Base-by-base conservation (phyloP, 2,888 invertebrate genomes). In the Diarsia rubi region DNA sequence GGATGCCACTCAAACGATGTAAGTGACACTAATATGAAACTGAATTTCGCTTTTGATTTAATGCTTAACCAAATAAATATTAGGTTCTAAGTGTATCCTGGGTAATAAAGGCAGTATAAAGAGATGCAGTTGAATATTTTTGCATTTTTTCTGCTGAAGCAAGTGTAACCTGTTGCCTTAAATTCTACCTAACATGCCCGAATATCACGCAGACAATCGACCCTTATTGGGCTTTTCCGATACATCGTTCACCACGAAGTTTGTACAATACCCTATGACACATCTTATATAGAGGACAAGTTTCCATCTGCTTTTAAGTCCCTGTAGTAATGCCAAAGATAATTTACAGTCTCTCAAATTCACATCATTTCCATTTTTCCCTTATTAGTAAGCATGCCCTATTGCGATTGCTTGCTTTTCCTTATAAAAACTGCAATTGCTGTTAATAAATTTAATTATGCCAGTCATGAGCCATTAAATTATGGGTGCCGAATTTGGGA, bases 1-100 rank as follows among this genome's bases (percentile, higher is more conserved):
- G 89, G 95, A 95, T 82, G 92, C 94, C 78, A 94, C 95, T 81
- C 96, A 96, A 94, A 95, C 95, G 86, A 95, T 96, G 96, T 96
- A 90, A 96, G 96, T 95, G 86, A 89, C 84, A 88, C 86, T 79
- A 74, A 78, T 76, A 73, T 81, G 63, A 79, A 82, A 81, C 63
- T 83, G 16, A 82, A 70, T 80, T 86, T 86, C 69, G 49, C 68
- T 71, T 88, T 71, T 69, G 67, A 52, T 78, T 77, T 80, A 74
- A 67, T 65, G 79, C 79, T 85, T 86, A 82, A 76, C 79, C 73
- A 64, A 70, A 73, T 79, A 79, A 73, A 76, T 76, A 73, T 69
- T 54, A 45, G 42, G 52, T 73, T 60, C 21, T 57, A 62, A 24
- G 42, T 62, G 47, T 64, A 52, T 62, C 59, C 60, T 60, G 21